Conservation (phyloP, 1,140 invertebrate species). For the Vanessa tameamea region DNA sequence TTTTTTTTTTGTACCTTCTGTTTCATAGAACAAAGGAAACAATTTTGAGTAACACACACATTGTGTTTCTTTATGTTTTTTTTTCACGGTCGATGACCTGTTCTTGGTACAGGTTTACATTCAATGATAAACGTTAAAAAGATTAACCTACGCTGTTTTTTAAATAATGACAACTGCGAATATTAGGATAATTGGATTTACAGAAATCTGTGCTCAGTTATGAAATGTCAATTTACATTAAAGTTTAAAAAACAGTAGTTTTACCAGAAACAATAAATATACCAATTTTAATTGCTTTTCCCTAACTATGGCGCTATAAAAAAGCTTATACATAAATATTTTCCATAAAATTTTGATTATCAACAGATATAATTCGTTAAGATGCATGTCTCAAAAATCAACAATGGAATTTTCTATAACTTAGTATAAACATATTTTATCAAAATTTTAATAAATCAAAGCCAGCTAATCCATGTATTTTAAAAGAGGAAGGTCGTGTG, state of each 20-base stretch:
- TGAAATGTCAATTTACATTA: too few relatives aligned
- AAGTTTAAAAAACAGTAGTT: too few relatives aligned
- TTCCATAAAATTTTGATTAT: too few relatives aligned
- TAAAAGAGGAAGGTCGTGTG: conserved; percentile 58
- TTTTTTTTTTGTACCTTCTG: not conserved
- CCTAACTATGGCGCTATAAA: too few relatives aligned
- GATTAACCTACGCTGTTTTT: not conserved
- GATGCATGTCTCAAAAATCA: not conserved
- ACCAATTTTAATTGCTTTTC: too few relatives aligned
- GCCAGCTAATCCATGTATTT: conserved; percentile 44
- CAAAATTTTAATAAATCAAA: conserved; percentile 29
- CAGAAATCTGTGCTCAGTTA: too few relatives aligned
- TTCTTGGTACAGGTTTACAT: conserved; percentile 1
- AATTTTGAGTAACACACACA: conserved; percentile 5
- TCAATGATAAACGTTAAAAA: not conserved
- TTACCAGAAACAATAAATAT: too few relatives aligned
- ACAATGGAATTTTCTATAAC: not conserved
- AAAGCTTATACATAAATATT: too few relatives aligned
- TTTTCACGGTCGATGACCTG: not conserved
- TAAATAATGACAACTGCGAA: not conserved
- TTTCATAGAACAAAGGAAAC: not conserved
- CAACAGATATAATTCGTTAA: not conserved
- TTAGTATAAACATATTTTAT: conserved; percentile 15
- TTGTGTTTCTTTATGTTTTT: not conserved
- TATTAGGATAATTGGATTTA: too few relatives aligned